Base-by-base conservation (phyloP, 2,888 invertebrate genomes). In the Holacanthella duospinosa region DNA sequence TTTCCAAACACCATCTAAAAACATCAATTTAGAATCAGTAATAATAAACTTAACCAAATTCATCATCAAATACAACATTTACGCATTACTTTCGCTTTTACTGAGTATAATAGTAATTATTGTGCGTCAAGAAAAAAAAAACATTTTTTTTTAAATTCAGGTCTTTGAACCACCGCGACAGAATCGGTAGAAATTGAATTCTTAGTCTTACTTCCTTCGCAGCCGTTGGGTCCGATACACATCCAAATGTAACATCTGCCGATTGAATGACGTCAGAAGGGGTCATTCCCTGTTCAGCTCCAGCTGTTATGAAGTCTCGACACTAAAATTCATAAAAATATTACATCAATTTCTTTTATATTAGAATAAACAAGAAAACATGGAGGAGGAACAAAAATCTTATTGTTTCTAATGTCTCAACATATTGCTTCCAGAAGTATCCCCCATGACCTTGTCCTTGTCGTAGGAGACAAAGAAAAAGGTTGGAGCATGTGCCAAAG, bases 191-290 rank as follows among this genome's bases (percentile, higher is more conserved):
- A 9, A 78, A 82, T n/a, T n/a, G n/a, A n/a, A n/a, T n/a, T n/a
- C n/a, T n/a, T n/a, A n/a, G n/a, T n/a, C n/a, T 81, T 80, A 93
- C 93, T 81, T 93, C 91, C 82, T 93, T 93, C 62, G 93, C 91
- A 62, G 92, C 93, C 74, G 88, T 86, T 2, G 94, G 91, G 79
- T 95, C 94, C 0, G 94, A 86, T 19, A 96, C 92, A 77, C 95
- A 96, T 12, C 90, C 92, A 79, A 96, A 95, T 60, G 93, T 94
- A 72, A 96, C 89, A 77, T 96, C 95, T 0, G 93, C 89, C 61
- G 86, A 86, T 72, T 86, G 85, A 24, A 95, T 88, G 12, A 96
- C 94, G 75, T 96, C 95, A 74, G 89, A 89, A 1, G 95, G 95
- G 2, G 93, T 93, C 74, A 87, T 84, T 61, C 88, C 90, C 66